Conservation (phyloP, 1,140 invertebrate species). For the Scaptomyza montana region DNA sequence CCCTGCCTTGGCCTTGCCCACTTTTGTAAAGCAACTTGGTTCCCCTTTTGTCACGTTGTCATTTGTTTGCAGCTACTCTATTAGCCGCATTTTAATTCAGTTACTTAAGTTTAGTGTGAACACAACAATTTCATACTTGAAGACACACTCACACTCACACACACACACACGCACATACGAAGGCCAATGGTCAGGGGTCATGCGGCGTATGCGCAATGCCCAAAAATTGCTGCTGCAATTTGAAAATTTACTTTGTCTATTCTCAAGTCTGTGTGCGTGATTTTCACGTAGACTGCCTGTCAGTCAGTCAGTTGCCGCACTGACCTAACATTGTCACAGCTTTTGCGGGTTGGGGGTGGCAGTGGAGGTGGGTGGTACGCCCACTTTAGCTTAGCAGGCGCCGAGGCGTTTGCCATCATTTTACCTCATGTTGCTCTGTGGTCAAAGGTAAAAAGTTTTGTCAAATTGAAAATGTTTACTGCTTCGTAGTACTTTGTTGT, state of each 20-base stretch:
- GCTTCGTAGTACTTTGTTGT: constrained; percentile 57
- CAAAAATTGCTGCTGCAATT: constrained; percentile 61
- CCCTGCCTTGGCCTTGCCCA: no score
- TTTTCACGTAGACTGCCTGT: constrained; percentile 43
- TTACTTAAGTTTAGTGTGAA: constrained; percentile 82
- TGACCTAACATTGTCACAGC: constrained; percentile 73
- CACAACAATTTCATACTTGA: constrained; percentile 82
- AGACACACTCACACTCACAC: constrained; percentile 47
- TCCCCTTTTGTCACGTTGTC: constrained; percentile 28
- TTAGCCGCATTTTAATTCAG: constrained; percentile 82
- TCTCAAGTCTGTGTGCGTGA: constrained; percentile 29
- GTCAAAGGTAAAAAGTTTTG: constrained; percentile 82
- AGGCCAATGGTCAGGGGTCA: constrained; percentile 11
- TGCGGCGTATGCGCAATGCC: constrained; percentile 49
- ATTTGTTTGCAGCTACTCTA: constrained; percentile 78
- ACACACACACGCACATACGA: constrained; percentile 9
- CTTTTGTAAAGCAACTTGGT: neutral
- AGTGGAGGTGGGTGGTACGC: constrained; percentile 3
- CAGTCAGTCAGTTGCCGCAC: constrained; percentile 72
- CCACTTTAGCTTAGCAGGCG: constrained; percentile 3
- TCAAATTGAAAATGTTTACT: constrained; percentile 82
- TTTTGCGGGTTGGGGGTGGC: neutral
- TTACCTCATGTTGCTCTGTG: constrained; percentile 47
- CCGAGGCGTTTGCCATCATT: neutral
- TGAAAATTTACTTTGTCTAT: constrained; percentile 58